Evolutionary conservation across 2,113 vertebrate species (phyloP), one percentile per base, ranked within the genome.

Genomic region (Dasyornis broadbenti): DNA sequence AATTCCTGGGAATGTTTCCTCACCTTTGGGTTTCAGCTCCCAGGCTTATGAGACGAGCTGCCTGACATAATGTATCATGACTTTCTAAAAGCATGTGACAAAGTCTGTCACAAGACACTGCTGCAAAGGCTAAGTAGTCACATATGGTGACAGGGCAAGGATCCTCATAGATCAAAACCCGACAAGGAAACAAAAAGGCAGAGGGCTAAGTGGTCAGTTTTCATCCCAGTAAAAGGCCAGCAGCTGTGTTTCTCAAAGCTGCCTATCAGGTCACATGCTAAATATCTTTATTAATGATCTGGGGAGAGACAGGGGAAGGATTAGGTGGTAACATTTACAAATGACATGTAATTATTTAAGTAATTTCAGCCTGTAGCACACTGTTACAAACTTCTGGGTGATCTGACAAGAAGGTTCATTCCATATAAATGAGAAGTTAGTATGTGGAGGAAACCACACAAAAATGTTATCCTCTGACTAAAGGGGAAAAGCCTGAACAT

Each of bases 71-170:
- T 57, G 22, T 78, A 65, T 71, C 84, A 75, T 79, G 94, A 91
- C 91, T 96, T 94, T 82, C 84, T 92, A 94, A 95, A 94, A 96
- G 86, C 91, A 57, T 87, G 80, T 83, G 94, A 94, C 89, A 57
- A 89, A 86, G 61, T 92, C 77, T 94, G 90, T 91, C 91, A 82
- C 83, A 76, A 94, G 81, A 33, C 69, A 14, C 64, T 76, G 77
- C 73, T 82, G 56, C 23, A 66, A 49, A 95, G 89, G 81, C 89
- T 94, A 89, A 94, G 86, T 42, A 76, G 80, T 91, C 92, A 69
- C 95, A 95, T 96, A 94, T 87, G 94, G 96, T 84, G 91, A 82
- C 89, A 85, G 92, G 86, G 86, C 91, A 91, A 97, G 91, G 24
- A 79, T 53, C 86, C 47, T 61, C 76, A 75, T 96, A 96, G 86